Evolutionary conservation across 1,140 invertebrate species (phyloP), one percentile per base, ranked within the genome.

Genomic region (Neodiprion pinetum): DNA sequence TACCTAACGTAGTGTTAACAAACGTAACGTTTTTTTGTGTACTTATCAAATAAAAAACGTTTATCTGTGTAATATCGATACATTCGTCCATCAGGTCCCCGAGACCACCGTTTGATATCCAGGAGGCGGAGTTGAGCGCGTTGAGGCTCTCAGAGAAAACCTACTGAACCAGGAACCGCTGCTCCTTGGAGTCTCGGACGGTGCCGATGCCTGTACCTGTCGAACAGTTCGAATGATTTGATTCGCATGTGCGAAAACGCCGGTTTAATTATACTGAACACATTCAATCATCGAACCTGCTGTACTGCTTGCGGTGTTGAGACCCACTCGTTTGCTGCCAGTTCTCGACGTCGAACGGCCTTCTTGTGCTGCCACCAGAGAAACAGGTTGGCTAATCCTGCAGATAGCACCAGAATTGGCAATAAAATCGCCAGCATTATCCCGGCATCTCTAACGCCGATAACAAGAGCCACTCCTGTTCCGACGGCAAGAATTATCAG

Each of bases 351-450:
- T n/a, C 67, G 61, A 11, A 61, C 66, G 17, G 72, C 72, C 68
- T 69, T 73, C 48, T 69, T 73, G 66, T 73, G 72, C 67, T 73
- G 72, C 72, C 72, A 73, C 72, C 72, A 73, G 0, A 73, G 48
- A 68, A 73, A 73, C 28, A 73, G 5, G 7, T 73, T 65, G 23
- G 72, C 72, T n/a, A 61, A 14, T 14, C n/a, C 66, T 12, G 65
- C 72, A 40, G 61, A 17, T 9, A 73, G 61, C 28, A 73, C 67
- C 21, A 73, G 9, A 9, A 73, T 11, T 11, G 72, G 72, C 48
- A 73, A 49, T 47, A 68, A 49, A 28, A 73, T 73, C 61, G 61
- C 67, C 40, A 73, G 47, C 28, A 73, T n/a, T 9, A 68, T 69
- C 10, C 11, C 23, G 7, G 66, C 66, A 23, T 73, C 48, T n/a